A percentile compares a stretch with the other conserved stretches of the same genome.
Evolutionary conservation across 2,888 invertebrate genomes (phyloP).

Genomic region (Oligia fasciuncula): DNA sequence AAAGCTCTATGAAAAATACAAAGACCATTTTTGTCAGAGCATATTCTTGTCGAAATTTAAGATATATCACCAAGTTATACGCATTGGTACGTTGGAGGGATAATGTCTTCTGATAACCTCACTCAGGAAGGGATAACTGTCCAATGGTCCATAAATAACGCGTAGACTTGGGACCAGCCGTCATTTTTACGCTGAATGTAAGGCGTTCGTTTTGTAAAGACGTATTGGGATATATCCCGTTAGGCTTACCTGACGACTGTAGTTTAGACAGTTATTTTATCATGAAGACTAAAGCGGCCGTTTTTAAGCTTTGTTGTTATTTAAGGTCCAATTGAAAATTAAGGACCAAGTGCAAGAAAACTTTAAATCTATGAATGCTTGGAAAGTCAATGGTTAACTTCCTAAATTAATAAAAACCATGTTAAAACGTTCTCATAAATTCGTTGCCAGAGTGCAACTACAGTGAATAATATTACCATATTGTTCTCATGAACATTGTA

Average conservation of each 20-base stretch:
- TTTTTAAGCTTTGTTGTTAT: slow-evolving; percentile 5
- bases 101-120: slow-evolving; percentile 64
- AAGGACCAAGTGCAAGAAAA: not conserved
- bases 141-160: slow-evolving; percentile 65
- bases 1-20: slow-evolving; percentile 8
- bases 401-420: not conserved
- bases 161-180: slow-evolving; percentile 40
- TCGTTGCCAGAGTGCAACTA: not conserved
- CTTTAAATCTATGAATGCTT: not conserved
- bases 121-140: slow-evolving; percentile 63
- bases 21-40: slow-evolving; percentile 27
- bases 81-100: slow-evolving; percentile 51
- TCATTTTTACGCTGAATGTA: slow-evolving; percentile 43
- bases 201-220: slow-evolving; percentile 43
- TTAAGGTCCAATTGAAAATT: not conserved
- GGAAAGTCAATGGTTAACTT: not conserved
- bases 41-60: slow-evolving; percentile 49
- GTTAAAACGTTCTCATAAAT: slow-evolving; percentile 11
- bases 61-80: slow-evolving; percentile 49
- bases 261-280: slow-evolving; percentile 5
- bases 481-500: slow-evolving; percentile 12
- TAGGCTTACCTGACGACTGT: slow-evolving; percentile 19
- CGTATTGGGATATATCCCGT: slow-evolving; percentile 38
- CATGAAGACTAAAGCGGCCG: not conserved
- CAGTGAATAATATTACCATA: slow-evolving; percentile 17